Conservation (phyloP, 2,888 invertebrate species). For the Panzeria rudis region DNA sequence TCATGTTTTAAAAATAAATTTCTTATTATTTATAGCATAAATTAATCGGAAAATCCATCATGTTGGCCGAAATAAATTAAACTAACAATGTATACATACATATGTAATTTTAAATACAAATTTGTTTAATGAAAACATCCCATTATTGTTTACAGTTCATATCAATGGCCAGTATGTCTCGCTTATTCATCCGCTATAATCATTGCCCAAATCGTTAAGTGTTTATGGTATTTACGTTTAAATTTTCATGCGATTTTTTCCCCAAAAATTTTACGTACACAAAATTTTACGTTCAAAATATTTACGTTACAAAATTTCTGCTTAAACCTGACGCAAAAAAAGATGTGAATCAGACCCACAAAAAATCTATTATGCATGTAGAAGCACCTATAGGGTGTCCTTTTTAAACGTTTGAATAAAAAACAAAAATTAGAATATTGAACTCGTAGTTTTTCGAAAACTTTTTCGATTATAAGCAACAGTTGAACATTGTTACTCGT, state of each 20-base stretch:
- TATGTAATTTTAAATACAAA: neutral
- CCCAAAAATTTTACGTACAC: slow-evolving; percentile 27
- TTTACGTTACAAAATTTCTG: slow-evolving; percentile 50
- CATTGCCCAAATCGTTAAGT: slow-evolving; percentile 49
- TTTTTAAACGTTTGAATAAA: neutral
- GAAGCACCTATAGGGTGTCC: slow-evolving; percentile 18
- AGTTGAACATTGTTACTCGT: no score
- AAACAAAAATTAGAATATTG: neutral
- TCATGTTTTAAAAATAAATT: slow-evolving; percentile 32
- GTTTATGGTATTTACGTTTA: slow-evolving; percentile 51
- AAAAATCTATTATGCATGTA: neutral
- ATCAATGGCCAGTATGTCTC: slow-evolving; percentile 49
- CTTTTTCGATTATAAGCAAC: no score
- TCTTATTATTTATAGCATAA: slow-evolving; percentile 15
- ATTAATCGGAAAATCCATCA: slow-evolving; percentile 31
- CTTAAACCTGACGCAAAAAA: slow-evolving; percentile 8
- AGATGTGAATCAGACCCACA: slow-evolving; percentile 41
- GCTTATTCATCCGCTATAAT: slow-evolving; percentile 47
- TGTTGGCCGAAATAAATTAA: slow-evolving; percentile 4
- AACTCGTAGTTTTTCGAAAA: no score
- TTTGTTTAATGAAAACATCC: slow-evolving; percentile 50
- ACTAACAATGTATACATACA: no score
- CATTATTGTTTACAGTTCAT: slow-evolving; percentile 49
- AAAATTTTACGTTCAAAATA: slow-evolving; percentile 60
- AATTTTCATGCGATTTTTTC: slow-evolving; percentile 13